These are phyloP conservation scores for Nephila pilipes DNA, from an alignment of 1,140 invertebrate genomes.

Conservation along the genomic window DNA sequence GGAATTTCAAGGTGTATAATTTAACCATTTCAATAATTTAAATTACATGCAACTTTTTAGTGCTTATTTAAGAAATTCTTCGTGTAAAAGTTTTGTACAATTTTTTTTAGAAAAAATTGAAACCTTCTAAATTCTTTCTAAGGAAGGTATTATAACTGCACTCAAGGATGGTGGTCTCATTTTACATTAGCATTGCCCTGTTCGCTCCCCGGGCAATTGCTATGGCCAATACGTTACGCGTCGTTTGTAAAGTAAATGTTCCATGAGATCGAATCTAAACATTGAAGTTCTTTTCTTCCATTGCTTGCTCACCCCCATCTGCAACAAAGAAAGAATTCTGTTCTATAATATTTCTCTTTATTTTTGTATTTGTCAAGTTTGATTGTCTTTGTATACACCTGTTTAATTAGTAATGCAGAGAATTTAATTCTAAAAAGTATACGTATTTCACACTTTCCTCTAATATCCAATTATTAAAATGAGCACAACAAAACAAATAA, in stretches of 20 bases:
- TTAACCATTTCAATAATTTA: too few relatives aligned
- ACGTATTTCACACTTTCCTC: too few relatives aligned
- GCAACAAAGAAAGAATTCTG: neutral
- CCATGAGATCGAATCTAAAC: conserved; percentile 6
- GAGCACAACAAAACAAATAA: too few relatives aligned
- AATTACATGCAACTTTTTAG: too few relatives aligned
- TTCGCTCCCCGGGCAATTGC: neutral
- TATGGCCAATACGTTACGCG: neutral
- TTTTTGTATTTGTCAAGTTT: neutral
- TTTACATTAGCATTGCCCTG: neutral
- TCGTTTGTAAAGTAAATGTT: neutral
- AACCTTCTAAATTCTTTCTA: too few relatives aligned
- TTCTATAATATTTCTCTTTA: neutral
- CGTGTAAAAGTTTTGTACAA: too few relatives aligned
- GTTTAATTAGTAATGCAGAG: too few relatives aligned
- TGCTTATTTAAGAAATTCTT: too few relatives aligned
- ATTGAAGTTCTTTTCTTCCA: neutral
- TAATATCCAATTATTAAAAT: too few relatives aligned
- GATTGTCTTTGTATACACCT: neutral
- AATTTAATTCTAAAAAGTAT: too few relatives aligned
- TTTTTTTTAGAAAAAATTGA: too few relatives aligned
- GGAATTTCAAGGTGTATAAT: too few relatives aligned
- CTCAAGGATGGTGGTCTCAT: neutral
- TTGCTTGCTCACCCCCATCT: neutral
- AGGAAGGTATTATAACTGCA: neutral